These are phyloP conservation scores for Apogon hyalosoma DNA, from an alignment of 2,797 vertebrate genomes.

Conservation along the genomic window DNA sequence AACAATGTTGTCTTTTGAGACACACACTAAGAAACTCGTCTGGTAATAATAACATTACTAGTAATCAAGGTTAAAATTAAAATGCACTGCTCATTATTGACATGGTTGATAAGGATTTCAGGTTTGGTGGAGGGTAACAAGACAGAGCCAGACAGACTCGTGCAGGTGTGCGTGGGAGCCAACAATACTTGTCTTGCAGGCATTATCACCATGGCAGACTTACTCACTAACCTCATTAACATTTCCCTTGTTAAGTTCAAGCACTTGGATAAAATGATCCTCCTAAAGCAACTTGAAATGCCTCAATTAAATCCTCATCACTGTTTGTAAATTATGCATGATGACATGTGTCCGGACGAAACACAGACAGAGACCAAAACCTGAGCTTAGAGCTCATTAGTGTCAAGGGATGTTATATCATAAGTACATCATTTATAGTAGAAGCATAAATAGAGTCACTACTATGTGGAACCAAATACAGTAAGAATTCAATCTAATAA, in stretches of 20 bases:
- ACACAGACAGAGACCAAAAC: constrained; percentile 18
- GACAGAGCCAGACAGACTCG: constrained; percentile 52
- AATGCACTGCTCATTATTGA: constrained; percentile 6
- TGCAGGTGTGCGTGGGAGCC: constrained; percentile 77
- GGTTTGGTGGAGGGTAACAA: constrained; percentile 45
- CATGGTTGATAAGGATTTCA: constrained; percentile 32
- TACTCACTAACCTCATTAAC: constrained; percentile 78
- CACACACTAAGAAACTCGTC: constrained; percentile 1
- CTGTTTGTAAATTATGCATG: constrained; percentile 48
- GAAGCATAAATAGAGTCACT: constrained; percentile 7
- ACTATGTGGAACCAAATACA: constrained; percentile 16
- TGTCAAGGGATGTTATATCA: constrained; percentile 22
- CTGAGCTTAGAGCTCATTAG: constrained; percentile 18
- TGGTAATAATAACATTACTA: constrained; percentile 22
- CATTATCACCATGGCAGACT: constrained; percentile 60
- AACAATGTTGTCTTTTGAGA: constrained; percentile 51
- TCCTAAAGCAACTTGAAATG: constrained; percentile 64
- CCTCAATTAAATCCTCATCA: constrained; percentile 61
- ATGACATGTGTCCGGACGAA: constrained; percentile 31
- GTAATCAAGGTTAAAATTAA: constrained; percentile 29
- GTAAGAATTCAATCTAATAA: constrained; percentile 18
- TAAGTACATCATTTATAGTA: constrained; percentile 33
- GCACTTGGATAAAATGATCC: constrained; percentile 72
- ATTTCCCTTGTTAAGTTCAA: constrained; percentile 78
- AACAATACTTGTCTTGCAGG: constrained; percentile 56